Evolutionary conservation across 2,113 vertebrate genomes (phyloP).

Genomic region (Leptosomus discolor): DNA sequence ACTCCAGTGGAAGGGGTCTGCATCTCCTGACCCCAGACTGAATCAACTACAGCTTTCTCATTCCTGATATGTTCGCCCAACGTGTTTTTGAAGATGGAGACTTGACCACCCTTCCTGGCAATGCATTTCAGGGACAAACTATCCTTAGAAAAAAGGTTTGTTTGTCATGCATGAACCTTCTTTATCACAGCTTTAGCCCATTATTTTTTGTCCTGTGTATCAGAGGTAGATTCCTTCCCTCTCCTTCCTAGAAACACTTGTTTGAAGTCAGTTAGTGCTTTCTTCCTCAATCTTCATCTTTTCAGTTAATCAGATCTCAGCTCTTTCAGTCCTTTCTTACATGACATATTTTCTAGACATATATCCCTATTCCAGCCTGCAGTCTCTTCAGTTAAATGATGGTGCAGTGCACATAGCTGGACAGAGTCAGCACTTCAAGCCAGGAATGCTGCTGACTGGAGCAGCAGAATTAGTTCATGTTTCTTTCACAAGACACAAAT

Average conservation of each 20-base stretch:
- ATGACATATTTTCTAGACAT: background rate
- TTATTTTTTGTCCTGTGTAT: background rate
- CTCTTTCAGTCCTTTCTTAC: background rate
- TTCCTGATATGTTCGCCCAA: background rate
- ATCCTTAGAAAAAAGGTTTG: background rate
- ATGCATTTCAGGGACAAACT: background rate
- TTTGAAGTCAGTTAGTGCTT: background rate
- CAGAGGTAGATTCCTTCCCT: background rate
- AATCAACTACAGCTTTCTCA: background rate
- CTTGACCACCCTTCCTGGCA: background rate
- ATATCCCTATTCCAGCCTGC: background rate
- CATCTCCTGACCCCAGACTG: background rate
- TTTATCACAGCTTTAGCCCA: background rate
- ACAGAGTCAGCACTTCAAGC: background rate
- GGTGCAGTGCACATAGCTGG: background rate
- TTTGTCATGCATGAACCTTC: background rate
- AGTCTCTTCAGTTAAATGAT: background rate
- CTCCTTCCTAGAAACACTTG: background rate
- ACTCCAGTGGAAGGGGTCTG: background rate
- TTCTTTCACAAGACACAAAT: background rate
- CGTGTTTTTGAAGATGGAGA: background rate
- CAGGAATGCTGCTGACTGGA: background rate
- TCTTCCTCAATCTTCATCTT: background rate
- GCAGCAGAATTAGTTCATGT: background rate
- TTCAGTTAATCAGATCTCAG: background rate